A percentile compares a stretch with the other conserved stretches of the same genome.
Conservation (phyloP, 2,113 vertebrate genomes). For the Clupea harengus region DNA sequence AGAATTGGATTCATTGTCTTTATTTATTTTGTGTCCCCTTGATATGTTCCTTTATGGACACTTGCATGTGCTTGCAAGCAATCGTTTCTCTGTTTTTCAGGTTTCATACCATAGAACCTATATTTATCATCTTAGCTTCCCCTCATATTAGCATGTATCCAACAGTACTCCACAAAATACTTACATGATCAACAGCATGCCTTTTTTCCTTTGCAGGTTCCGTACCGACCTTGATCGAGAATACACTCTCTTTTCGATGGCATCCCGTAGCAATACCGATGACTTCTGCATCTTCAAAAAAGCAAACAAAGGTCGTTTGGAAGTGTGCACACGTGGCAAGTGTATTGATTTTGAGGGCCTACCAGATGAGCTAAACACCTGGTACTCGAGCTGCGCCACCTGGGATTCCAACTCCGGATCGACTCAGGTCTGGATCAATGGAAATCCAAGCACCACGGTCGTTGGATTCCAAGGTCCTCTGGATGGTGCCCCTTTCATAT, state of each 20-base stretch:
- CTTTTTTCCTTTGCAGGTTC: not conserved
- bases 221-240: not conserved
- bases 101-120: no score
- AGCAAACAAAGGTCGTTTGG: not conserved
- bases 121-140: no score
- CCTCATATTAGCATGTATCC: no score
- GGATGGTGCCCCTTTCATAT: constrained; percentile 22
- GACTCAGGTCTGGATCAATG: constrained; percentile 59
- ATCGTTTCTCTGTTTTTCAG: no score
- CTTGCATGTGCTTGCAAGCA: no score
- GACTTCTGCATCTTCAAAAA: not conserved
- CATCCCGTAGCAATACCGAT: not conserved
- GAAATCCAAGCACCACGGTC: constrained; percentile 38
- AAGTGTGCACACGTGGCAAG: not conserved
- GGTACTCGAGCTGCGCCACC: constrained; percentile 60
- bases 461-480: constrained; percentile 5
- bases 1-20: not conserved
- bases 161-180: no score
- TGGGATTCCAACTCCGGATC: constrained; percentile 55
- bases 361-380: constrained; percentile 36
- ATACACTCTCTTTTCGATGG: not conserved
- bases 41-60: not conserved
- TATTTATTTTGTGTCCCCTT: not conserved
- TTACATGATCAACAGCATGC: no score
- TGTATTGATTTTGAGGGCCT: not conserved